Conservation (phyloP, 2,888 invertebrate genomes). For the Strigamia crassipes region DNA sequence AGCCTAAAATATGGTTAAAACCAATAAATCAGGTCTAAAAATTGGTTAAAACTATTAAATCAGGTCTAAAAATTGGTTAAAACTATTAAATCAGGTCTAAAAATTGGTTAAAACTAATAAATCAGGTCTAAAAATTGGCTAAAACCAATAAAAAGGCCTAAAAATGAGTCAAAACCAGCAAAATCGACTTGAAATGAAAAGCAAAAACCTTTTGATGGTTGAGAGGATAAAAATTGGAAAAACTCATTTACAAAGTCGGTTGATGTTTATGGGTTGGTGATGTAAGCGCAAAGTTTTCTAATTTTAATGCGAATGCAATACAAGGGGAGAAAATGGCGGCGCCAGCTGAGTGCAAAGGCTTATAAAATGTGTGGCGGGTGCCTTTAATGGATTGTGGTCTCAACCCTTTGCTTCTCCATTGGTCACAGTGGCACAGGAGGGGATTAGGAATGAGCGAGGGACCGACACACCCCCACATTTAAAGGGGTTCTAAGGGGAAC, state of each 20-base stretch:
- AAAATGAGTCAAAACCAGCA: too few relatives aligned
- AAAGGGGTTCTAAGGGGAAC: constrained; percentile 20
- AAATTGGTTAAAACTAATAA: too few relatives aligned
- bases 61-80: too few relatives aligned
- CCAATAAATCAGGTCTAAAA: too few relatives aligned
- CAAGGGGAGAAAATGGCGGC: constrained; percentile 17
- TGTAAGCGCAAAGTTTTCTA: background rate
- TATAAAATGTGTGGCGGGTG: constrained; percentile 29
- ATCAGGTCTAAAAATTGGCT: too few relatives aligned
- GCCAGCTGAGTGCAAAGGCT: constrained; percentile 29
- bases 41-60: too few relatives aligned
- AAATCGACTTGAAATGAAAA: too few relatives aligned
- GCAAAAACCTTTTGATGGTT: too few relatives aligned
- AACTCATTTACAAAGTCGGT: background rate
- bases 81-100: too few relatives aligned
- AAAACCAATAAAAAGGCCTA: too few relatives aligned
- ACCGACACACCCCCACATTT: constrained; percentile 22
- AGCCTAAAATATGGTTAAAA: too few relatives aligned
- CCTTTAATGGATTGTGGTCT: constrained; percentile 34
- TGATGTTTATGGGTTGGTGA: background rate
- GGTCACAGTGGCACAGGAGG: constrained; percentile 29
- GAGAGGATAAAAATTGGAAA: background rate
- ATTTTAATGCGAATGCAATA: constrained; percentile 4
- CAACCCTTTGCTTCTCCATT: constrained; percentile 31
- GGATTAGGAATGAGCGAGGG: constrained; percentile 5